A percentile compares a stretch with the other conserved stretches of the same genome.
Conservation (phyloP, 1,140 invertebrate genomes). For the Campoletis sonorensis region DNA sequence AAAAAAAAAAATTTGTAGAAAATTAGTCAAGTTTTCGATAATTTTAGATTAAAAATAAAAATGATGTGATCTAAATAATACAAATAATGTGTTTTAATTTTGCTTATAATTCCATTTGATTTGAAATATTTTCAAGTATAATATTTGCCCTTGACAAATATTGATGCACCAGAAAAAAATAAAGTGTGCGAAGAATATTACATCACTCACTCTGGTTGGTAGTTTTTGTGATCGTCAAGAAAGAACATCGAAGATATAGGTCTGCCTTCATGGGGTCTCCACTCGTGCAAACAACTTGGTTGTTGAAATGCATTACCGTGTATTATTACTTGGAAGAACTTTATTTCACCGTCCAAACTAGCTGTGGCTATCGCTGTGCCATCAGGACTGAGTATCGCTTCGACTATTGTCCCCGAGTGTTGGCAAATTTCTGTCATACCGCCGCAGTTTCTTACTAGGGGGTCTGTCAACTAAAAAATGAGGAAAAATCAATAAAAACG, state of each 20-base stretch:
- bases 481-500: background rate
- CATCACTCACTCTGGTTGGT: conserved; percentile 86
- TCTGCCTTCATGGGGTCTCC: conserved; percentile 92
- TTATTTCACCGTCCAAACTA: conserved; percentile 90
- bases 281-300: conserved; percentile 90
- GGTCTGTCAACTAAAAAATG: conserved; percentile 56
- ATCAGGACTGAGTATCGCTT: conserved; percentile 94
- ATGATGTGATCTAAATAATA: no score
- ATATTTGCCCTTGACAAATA: no score
- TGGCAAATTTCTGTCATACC: conserved; percentile 81
- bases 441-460: conserved; percentile 62
- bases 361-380: conserved; percentile 94
- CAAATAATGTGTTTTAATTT: no score
- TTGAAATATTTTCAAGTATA: background rate
- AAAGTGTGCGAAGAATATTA: background rate
- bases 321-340: conserved; percentile 90
- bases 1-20: no score
- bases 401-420: conserved; percentile 85
- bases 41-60: no score
- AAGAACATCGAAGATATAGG: conserved; percentile 92
- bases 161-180: no score
- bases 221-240: conserved; percentile 92
- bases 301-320: conserved; percentile 64
- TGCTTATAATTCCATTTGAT: background rate
- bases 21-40: no score